Evolutionary conservation across 2,113 vertebrate species (phyloP), one percentile per base, ranked within the genome.

Genomic region (Procavia capensis): DNA sequence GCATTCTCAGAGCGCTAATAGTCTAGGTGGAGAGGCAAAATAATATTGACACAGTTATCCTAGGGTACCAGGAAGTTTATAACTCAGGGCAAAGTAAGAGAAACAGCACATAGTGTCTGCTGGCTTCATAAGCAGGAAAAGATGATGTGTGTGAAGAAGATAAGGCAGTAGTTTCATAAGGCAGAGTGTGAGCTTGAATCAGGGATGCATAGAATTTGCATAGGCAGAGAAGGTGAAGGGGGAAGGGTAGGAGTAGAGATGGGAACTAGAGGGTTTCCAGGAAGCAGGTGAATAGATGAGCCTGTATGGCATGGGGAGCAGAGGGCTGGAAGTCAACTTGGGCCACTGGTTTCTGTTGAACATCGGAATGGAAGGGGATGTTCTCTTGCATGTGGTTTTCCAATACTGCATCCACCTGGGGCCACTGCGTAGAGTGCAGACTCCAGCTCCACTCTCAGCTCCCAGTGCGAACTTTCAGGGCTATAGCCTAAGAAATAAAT

Each of bases 371-470:
- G 70, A 54, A 16, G 5, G n/a, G 59, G 84, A 6, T 19, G 45
- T 29, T 31, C 5, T 64, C 1, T 9, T 1, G 1, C 45, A 0
- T 0, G 29, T 6, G 50, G 24, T 29, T 31, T 63, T 43, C 80
- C 16, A 13, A 3, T 20, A 11, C 43, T 9, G 1, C 9, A 2
- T 43, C 27, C 27, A 5, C 47, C 19, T 2, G 19, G 36, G 27
- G n/a, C 6, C 10, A 5, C 2, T 6, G 8, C 0, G 0, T 34
- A 9, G 36, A 9, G 16, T 2, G 20, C 63, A 9, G 22, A 1
- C 50, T n/a, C 31, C 79, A 29, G 82, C 57, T 27, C 16, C 9
- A 0, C 3, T 41, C 75, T 50, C 2, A 3, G 66, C 41, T 7
- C 13, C 7, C 47, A 36, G n/a, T 39, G 66, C 36, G 4, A 27